Evolutionary conservation across 2,113 vertebrate species (phyloP).

Genomic region (Corythoichthys haematopterus): DNA sequence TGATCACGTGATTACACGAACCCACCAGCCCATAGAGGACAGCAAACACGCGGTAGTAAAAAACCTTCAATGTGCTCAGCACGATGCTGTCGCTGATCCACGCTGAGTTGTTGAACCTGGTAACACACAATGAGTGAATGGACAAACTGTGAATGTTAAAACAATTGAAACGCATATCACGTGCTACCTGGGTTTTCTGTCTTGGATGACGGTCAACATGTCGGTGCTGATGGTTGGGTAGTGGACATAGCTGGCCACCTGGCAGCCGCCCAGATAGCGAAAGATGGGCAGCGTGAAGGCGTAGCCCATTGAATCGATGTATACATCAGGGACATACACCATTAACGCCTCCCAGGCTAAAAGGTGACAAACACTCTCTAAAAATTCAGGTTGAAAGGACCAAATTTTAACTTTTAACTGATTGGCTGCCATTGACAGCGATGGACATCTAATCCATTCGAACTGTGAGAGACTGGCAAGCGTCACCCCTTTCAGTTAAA

Average conservation of each 20-base stretch:
- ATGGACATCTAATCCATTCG: too few relatives aligned
- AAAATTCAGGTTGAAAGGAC: too few relatives aligned
- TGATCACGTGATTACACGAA: slow-evolving; percentile 85
- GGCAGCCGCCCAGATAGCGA: slow-evolving; percentile 85
- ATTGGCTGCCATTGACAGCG: too few relatives aligned
- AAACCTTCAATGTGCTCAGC: slow-evolving; percentile 83
- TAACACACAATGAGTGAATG: background rate
- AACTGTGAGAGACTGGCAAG: too few relatives aligned
- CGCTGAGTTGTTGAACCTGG: slow-evolving; percentile 85
- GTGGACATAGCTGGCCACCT: slow-evolving; percentile 84
- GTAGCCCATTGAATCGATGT: slow-evolving; percentile 94
- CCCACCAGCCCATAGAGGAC: slow-evolving; percentile 86
- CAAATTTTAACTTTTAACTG: too few relatives aligned
- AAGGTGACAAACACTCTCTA: background rate
- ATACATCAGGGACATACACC: slow-evolving; percentile 83
- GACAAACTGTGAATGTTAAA: too few relatives aligned
- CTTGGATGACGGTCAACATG: slow-evolving; percentile 88
- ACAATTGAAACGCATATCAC: too few relatives aligned
- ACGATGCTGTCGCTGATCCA: slow-evolving; percentile 80
- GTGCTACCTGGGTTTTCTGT: slow-evolving; percentile 75
- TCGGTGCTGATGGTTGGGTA: slow-evolving; percentile 95
- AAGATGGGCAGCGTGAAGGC: slow-evolving; percentile 92
- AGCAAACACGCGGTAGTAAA: slow-evolving; percentile 88
- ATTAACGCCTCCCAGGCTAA: slow-evolving; percentile 84
- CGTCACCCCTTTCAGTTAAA: too few relatives aligned